These are phyloP conservation scores for Notolabrus celidotus DNA, from an alignment of 2,797 vertebrate genomes.

Conservation along the genomic window DNA sequence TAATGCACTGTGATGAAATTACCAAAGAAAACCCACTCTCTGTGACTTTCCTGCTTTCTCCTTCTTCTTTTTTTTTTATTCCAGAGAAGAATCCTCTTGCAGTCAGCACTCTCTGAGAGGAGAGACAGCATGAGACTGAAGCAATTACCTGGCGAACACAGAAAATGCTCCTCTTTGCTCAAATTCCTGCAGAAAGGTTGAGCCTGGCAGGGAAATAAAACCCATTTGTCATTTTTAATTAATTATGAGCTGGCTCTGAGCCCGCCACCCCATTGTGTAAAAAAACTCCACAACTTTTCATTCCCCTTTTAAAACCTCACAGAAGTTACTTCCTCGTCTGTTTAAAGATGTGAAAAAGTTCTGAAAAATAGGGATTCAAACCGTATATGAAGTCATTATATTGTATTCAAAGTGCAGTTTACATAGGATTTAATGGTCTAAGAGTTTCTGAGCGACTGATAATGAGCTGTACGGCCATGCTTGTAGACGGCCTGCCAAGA, in stretches of 20 bases:
- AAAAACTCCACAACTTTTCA: conserved; percentile 40
- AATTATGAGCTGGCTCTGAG: conserved; percentile 45
- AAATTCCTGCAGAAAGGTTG: conserved; percentile 59
- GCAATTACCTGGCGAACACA: conserved; percentile 74
- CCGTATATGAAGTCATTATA: conserved; percentile 40
- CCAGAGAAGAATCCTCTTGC: conserved; percentile 36
- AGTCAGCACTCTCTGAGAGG: conserved; percentile 34
- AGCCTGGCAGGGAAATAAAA: conserved; percentile 64
- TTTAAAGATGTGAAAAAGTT: background rate
- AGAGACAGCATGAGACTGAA: conserved; percentile 51
- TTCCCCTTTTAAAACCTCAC: conserved; percentile 25
- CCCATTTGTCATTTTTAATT: conserved; percentile 74
- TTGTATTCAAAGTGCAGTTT: conserved; percentile 1
- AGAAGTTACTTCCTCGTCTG: conserved; percentile 18
- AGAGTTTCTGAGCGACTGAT: conserved; percentile 37
- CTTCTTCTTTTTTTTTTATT: conserved; percentile 8
- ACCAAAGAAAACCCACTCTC: conserved; percentile 11
- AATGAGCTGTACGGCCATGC: conserved; percentile 33
- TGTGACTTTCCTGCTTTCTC: conserved; percentile 18
- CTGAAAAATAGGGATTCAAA: conserved; percentile 49
- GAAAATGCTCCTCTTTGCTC: conserved; percentile 66
- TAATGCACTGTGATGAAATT: conserved; percentile 34
- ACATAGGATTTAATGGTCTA: conserved; percentile 1
- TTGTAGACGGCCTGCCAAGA: conserved; percentile 10
- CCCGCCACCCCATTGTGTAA: background rate